phyloP scores from a whole-genome alignment of 2,888 invertebrate species.

The Chrysolina americana region DNA sequence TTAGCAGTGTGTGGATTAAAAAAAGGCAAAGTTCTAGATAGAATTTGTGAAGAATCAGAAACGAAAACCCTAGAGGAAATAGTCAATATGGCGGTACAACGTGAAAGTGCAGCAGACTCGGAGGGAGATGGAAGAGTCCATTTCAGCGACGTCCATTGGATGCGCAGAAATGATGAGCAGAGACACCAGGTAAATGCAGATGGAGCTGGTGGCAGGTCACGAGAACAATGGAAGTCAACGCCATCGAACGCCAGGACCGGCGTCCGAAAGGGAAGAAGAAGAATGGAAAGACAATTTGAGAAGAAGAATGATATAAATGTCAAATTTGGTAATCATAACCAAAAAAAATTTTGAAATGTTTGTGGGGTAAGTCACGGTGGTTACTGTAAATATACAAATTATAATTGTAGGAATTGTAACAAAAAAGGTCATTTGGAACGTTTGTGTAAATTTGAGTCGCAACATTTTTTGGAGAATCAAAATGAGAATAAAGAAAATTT shows the following conservation, averaged over 20 bases:
- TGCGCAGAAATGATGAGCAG: neutral
- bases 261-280: no score
- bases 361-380: no score
- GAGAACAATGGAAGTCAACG: no score
- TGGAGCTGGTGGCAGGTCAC: neutral
- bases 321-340: no score
- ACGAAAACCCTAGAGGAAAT: neutral
- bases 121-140: neutral
- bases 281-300: no score
- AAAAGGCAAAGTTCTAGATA: conserved; percentile 43
- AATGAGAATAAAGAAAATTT: neutral
- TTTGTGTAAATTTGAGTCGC: neutral
- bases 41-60: conserved; percentile 42
- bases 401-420: no score
- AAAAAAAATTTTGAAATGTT: no score
- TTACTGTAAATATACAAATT: no score
- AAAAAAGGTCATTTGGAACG: no score
- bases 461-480: neutral
- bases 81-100: neutral
- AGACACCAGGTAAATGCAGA: neutral
- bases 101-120: neutral
- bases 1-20: conserved; percentile 44
- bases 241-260: no score
- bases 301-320: no score
- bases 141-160: neutral